Conservation (phyloP, 2,797 vertebrate genomes). For the Pangasius mekongensis region DNA sequence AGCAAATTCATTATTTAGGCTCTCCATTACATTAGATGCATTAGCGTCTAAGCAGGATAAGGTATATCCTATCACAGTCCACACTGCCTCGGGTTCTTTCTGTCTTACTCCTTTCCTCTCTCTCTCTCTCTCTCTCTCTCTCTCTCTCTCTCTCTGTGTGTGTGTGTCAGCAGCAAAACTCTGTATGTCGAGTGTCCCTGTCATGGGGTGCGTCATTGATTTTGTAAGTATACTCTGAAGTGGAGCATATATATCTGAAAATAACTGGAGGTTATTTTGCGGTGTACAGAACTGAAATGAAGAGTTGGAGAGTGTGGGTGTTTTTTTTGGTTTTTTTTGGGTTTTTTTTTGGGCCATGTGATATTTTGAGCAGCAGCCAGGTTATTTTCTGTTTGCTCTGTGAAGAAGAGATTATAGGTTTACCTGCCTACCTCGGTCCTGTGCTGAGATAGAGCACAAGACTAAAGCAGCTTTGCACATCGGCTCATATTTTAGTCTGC, state of each 20-base stretch:
- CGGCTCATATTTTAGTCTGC: constrained; percentile 11
- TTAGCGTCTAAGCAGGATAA: neutral
- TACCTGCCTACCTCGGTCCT: constrained; percentile 38
- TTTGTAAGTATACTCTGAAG: neutral
- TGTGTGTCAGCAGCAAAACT: neutral
- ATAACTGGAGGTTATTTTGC: neutral
- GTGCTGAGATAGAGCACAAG: neutral
- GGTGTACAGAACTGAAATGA: neutral
- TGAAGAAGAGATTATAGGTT: constrained; percentile 45
- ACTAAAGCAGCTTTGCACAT: constrained; percentile 35
- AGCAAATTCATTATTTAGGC: constrained; percentile 27
- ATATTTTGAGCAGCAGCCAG: constrained; percentile 27
- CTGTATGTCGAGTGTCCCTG: neutral
- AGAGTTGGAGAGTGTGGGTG: neutral
- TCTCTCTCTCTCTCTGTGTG: neutral
- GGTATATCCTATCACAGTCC: neutral
- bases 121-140: neutral
- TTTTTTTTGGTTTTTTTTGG: too few species aligned
- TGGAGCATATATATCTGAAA: neutral
- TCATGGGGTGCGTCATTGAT: neutral
- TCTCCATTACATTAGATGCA: neutral
- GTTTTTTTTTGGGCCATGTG: neutral
- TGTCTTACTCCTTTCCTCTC: neutral
- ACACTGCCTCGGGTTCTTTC: neutral
- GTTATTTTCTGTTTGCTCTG: constrained; percentile 18